phyloP scores from a whole-genome alignment of 2,797 vertebrate species.

The Huso huso region DNA sequence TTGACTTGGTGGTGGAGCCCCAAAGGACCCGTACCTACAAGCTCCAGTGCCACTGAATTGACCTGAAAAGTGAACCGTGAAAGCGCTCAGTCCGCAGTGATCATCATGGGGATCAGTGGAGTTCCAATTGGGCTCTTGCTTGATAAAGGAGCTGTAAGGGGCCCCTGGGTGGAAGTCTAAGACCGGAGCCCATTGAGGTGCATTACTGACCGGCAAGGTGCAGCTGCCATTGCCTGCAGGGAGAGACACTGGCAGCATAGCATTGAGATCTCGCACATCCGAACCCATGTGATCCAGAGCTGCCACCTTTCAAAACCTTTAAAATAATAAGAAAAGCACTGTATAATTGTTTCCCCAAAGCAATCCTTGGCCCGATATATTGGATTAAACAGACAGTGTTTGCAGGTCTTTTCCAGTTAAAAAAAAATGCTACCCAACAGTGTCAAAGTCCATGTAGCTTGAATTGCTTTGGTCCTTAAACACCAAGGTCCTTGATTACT shows the following conservation, averaged over 20 bases:
- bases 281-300: slow-evolving; percentile 69
- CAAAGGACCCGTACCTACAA: slow-evolving; percentile 80
- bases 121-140: slow-evolving; percentile 91
- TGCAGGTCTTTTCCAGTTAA: no score
- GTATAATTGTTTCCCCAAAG: no score
- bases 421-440: slow-evolving; percentile 13
- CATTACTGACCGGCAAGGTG: slow-evolving; percentile 69
- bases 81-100: slow-evolving; percentile 85
- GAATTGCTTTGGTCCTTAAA: slow-evolving; percentile 17
- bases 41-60: slow-evolving; percentile 87
- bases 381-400: no score
- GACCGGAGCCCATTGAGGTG: slow-evolving; percentile 84
- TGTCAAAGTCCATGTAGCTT: slow-evolving; percentile 19
- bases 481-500: slow-evolving; percentile 9
- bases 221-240: slow-evolving; percentile 65
- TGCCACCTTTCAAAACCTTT: no score
- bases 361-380: no score
- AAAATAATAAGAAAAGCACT: no score
- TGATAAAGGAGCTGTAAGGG: slow-evolving; percentile 84
- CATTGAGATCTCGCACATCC: slow-evolving; percentile 83
- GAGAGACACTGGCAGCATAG: slow-evolving; percentile 71
- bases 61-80: slow-evolving; percentile 91
- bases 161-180: slow-evolving; percentile 76
- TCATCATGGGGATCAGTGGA: slow-evolving; percentile 77
- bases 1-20: slow-evolving; percentile 76